phyloP scores from a whole-genome alignment of 2,113 vertebrate species.

The Ptyas mucosa region DNA sequence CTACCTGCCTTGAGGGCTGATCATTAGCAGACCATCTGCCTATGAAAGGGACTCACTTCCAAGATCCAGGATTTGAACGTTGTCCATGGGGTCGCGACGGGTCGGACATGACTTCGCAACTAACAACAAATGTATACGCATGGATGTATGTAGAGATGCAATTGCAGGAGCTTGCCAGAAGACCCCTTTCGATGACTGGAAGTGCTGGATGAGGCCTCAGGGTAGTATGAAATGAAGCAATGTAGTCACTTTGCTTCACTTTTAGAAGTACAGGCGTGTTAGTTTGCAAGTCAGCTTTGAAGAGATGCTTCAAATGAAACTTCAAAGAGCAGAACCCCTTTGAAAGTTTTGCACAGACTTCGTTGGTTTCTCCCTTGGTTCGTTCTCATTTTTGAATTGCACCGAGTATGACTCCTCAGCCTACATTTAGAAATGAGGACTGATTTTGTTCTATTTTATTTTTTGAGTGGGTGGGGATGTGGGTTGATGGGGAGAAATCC shows the following conservation, averaged over 20 bases:
- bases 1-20: no score
- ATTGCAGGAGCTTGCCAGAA: background rate
- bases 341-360: background rate
- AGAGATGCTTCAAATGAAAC: background rate
- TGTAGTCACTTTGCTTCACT: background rate
- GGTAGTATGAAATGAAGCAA: background rate
- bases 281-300: background rate
- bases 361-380: background rate
- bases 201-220: background rate
- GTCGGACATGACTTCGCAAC: no score
- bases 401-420: background rate
- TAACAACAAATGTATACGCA: background rate
- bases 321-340: background rate
- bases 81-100: no score
- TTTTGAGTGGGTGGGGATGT: background rate
- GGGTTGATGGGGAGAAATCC: background rate
- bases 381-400: background rate
- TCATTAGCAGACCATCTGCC: no score
- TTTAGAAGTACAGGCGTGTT: background rate
- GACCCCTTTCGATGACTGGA: background rate
- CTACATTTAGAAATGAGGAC: background rate
- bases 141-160: background rate
- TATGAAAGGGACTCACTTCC: no score
- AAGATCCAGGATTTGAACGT: no score
- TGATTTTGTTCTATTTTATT: background rate